Conservation (phyloP, 1,140 invertebrate species). For the Achroia grisella region DNA sequence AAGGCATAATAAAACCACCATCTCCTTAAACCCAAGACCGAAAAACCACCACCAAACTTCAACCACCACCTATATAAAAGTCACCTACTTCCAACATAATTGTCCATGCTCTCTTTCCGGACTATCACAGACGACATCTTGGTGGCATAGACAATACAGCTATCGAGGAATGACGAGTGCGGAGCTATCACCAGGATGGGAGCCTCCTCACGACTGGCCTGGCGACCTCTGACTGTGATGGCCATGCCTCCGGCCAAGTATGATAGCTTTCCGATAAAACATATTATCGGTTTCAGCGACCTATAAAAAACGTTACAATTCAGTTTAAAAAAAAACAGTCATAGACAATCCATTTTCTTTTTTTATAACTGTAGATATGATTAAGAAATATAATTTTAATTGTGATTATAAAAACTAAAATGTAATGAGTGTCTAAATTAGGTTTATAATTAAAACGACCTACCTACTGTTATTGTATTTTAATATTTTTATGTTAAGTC, state of each 20-base stretch:
- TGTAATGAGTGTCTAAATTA: neutral
- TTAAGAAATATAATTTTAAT: no score
- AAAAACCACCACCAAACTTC: constrained; percentile 13
- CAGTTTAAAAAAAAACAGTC: neutral
- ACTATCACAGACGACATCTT: constrained; percentile 87
- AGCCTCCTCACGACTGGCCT: constrained; percentile 82
- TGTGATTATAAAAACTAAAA: no score
- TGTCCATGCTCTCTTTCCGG: constrained; percentile 84
- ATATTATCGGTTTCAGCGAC: constrained; percentile 78
- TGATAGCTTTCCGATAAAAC: constrained; percentile 81
- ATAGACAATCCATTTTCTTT: no score
- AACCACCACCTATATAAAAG: constrained; percentile 10
- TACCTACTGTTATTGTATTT: no score
- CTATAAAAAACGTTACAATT: constrained; percentile 42
- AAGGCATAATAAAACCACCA: constrained; percentile 3
- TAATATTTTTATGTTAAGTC: no score
- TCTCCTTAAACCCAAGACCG: constrained; percentile 10
- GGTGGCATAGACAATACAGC: constrained; percentile 85
- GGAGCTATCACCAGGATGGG: constrained; percentile 90
- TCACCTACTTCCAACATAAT: constrained; percentile 88
- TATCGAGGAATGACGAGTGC: constrained; percentile 91
- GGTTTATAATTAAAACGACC: constrained; percentile 4
- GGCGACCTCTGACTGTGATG: constrained; percentile 83
- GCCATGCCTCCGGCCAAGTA: constrained; percentile 86
- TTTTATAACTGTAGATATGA: no score